Conservation (phyloP, 2,113 vertebrate genomes). For the Chroicocephalus ridibundus region DNA sequence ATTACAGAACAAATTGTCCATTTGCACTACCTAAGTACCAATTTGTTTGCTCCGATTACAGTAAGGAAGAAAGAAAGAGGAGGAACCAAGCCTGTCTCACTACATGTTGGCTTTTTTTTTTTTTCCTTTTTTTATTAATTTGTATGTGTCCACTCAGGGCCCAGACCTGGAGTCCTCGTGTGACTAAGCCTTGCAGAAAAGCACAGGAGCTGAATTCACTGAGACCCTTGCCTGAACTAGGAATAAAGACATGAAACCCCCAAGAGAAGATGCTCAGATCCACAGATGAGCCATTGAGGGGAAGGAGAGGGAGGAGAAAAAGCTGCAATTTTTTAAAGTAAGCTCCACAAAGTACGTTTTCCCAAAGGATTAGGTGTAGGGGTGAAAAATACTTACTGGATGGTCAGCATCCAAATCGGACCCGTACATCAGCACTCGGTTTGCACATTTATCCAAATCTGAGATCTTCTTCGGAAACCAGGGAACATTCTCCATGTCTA, state of each 20-base stretch:
- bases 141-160: background rate
- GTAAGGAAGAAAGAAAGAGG: background rate
- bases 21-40: background rate
- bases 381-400: conserved; percentile 74
- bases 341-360: background rate
- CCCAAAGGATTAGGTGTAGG: background rate
- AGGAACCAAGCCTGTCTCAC: background rate
- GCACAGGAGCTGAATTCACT: background rate
- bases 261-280: background rate
- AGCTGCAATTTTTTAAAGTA: background rate
- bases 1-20: background rate
- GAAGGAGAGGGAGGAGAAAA: background rate
- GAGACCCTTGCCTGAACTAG: background rate
- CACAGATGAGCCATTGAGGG: rapidly evolving
- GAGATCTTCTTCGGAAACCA: conserved; percentile 98
- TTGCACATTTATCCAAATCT: conserved; percentile 94
- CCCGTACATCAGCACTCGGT: conserved; percentile 96
- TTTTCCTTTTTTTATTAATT: background rate
- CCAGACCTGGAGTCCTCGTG: background rate
- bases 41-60: background rate
- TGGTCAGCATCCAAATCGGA: conserved; percentile 94
- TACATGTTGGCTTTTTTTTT: background rate
- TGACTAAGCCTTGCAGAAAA: background rate
- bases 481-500: conserved; percentile 86
- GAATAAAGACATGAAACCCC: background rate